Conservation (phyloP, 2,113 vertebrate species). For the Herpetotheres cachinnans region DNA sequence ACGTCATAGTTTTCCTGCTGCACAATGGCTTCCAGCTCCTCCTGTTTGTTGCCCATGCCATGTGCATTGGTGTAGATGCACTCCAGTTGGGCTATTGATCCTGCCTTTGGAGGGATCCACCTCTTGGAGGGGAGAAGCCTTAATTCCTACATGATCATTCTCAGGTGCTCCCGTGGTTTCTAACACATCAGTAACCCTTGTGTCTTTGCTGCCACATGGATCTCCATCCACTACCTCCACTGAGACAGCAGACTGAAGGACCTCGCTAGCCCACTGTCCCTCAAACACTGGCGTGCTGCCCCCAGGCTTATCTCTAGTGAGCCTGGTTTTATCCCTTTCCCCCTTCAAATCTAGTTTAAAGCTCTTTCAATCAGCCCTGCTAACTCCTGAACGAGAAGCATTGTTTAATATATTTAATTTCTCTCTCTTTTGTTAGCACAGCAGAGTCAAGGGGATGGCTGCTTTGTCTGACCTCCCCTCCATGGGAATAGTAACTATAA, state of each 20-base stretch:
- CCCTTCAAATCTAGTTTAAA: neutral
- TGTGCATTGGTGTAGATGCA: neutral
- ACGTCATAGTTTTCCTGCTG: neutral
- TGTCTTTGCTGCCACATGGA: neutral
- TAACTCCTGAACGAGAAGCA: neutral
- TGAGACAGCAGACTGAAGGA: neutral
- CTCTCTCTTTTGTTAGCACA: conserved; percentile 66
- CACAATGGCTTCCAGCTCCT: neutral
- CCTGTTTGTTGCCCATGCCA: neutral
- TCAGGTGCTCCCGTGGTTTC: neutral
- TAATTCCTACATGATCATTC: neutral
- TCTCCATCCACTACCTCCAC: neutral
- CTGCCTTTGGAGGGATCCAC: no score
- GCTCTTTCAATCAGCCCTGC: neutral
- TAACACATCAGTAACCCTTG: neutral
- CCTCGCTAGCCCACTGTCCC: neutral
- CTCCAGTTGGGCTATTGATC: neutral
- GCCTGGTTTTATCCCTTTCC: neutral
- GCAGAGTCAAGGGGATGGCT: conserved; percentile 40
- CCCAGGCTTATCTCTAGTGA: neutral
- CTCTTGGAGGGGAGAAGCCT: neutral
- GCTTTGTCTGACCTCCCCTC: conserved; percentile 73
- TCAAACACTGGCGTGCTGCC: neutral
- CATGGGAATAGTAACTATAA: conserved; percentile 76
- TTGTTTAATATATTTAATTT: conserved; percentile 72